Evolutionary conservation across 2,113 vertebrate species (phyloP).

Genomic region (Takifugu bimaculatus): DNA sequence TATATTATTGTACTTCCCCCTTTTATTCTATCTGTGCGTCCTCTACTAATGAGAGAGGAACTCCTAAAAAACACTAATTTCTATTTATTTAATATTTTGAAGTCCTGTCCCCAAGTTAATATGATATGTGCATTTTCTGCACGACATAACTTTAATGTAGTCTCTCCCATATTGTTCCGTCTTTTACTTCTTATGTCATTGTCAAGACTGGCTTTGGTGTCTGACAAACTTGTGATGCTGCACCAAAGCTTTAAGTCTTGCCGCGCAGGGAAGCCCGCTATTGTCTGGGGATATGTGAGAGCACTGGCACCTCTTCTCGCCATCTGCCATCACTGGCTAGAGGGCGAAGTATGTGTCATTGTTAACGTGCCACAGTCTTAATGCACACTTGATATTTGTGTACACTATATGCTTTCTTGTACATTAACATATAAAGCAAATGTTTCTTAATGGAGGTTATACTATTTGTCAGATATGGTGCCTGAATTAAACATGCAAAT

Average conservation of each 20-base stretch:
- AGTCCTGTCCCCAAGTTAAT: neutral
- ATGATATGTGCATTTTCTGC: neutral
- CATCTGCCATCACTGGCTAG: constrained; percentile 75
- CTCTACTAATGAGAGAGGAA: constrained; percentile 6
- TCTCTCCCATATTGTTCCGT: constrained; percentile 2
- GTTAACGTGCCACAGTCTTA: constrained; percentile 33
- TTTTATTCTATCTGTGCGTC: constrained; percentile 23
- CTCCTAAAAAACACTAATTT: constrained; percentile 2
- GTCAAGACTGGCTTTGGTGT: constrained; percentile 14
- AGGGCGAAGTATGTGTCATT: constrained; percentile 40
- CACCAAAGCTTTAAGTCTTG: constrained; percentile 41
- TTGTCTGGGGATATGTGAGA: constrained; percentile 66
- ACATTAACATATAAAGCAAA: neutral
- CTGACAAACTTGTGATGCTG: constrained; percentile 40
- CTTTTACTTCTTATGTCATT: constrained; percentile 30
- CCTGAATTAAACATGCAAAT: constrained; percentile 6
- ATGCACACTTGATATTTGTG: constrained; percentile 4
- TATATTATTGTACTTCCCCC: constrained; percentile 17
- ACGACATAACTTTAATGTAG: constrained; percentile 4
- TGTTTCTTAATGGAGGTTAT: neutral
- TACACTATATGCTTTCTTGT: constrained; percentile 10
- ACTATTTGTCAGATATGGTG: constrained; percentile 17
- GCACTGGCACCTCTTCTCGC: constrained; percentile 69
- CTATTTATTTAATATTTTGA: neutral
- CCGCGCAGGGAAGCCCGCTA: constrained; percentile 50